Evolutionary conservation across 2,888 invertebrate species (phyloP).

Genomic region (Amblyteles armatorius): DNA sequence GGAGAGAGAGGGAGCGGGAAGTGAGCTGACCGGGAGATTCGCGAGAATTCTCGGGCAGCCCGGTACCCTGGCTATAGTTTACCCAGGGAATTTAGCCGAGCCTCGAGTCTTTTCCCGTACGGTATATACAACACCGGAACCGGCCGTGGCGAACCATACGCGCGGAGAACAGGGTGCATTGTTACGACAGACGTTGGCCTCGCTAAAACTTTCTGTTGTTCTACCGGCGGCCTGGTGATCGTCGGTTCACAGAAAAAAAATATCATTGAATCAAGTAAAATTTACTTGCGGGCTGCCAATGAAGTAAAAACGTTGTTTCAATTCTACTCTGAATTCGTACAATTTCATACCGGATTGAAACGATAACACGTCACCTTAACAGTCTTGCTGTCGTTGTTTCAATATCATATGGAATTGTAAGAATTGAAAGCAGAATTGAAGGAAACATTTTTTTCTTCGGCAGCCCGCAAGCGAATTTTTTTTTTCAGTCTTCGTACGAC

Average conservation of each 20-base stretch:
- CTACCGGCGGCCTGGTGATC: not conserved
- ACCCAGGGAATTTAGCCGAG: conserved; percentile 63
- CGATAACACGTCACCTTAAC: no score
- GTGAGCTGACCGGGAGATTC: conserved; percentile 25
- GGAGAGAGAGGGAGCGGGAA: not conserved
- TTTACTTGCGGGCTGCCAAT: no score
- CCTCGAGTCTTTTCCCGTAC: conserved; percentile 41
- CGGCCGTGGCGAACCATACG: conserved; percentile 21
- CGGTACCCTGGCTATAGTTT: conserved; percentile 51
- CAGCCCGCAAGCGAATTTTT: no score
- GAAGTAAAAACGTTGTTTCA: no score
- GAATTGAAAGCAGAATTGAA: no score
- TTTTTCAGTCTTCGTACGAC: not conserved
- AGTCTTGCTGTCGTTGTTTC: no score
- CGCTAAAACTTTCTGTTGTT: conserved; percentile 36
- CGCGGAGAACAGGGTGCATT: conserved; percentile 41
- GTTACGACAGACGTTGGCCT: conserved; percentile 36
- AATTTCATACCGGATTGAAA: no score
- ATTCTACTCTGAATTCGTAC: no score
- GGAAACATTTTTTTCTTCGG: no score
- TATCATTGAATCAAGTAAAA: no score
- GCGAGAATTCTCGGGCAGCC: conserved; percentile 53
- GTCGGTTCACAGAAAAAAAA: not conserved
- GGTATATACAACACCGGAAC: conserved; percentile 27
- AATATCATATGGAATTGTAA: no score